Percentiles rank a stretch among this genome's conserved stretches.
Conservation (phyloP, 1,140 invertebrate species). For the Zophobas morio region DNA sequence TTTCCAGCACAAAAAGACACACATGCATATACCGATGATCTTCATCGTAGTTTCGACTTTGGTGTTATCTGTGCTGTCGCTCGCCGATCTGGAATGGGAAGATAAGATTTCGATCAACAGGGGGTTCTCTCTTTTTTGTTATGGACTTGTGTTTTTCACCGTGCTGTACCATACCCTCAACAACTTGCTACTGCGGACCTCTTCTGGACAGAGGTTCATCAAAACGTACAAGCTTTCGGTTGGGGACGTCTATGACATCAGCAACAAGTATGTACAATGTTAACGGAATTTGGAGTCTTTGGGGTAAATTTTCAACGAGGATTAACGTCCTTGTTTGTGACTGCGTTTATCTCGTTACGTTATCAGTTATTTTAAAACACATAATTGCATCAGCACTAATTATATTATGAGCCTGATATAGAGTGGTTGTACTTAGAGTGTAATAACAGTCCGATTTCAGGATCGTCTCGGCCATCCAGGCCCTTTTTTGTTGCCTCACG, state of each 20-base stretch:
- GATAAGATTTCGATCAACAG: conserved; percentile 71
- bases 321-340: too few species aligned
- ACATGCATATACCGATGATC: conserved; percentile 47
- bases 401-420: too few species aligned
- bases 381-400: too few species aligned
- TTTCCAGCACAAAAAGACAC: conserved; percentile 36
- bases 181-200: conserved; percentile 72
- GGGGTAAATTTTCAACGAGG: too few species aligned
- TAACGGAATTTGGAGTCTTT: neutral
- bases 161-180: conserved; percentile 75
- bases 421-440: neutral
- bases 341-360: too few species aligned
- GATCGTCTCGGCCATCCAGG: conserved; percentile 78
- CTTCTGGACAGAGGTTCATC: conserved; percentile 70
- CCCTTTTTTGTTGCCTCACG: conserved; percentile 75
- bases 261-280: conserved; percentile 76
- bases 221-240: conserved; percentile 74
- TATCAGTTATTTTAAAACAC: too few species aligned
- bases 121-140: conserved; percentile 71
- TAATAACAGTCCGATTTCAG: conserved; percentile 70
- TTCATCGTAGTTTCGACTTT: conserved; percentile 52
- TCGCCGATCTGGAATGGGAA: conserved; percentile 60
- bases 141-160: conserved; percentile 77
- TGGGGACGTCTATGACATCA: conserved; percentile 78
- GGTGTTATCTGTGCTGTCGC: conserved; percentile 54